Conservation (phyloP, 2,113 vertebrate species). For the Oriolus oriolus region DNA sequence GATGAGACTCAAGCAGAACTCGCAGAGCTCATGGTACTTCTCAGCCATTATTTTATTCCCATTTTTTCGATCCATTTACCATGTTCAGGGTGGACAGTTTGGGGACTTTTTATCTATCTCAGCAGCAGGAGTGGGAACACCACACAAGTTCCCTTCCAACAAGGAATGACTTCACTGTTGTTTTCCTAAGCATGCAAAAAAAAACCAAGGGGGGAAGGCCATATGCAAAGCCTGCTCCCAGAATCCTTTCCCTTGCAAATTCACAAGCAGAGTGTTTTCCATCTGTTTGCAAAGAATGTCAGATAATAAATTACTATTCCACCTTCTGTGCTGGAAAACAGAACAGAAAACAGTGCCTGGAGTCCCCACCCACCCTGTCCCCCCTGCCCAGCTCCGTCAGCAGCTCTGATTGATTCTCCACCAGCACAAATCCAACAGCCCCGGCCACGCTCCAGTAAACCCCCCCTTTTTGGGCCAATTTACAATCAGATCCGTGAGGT, state of each 20-base stretch:
- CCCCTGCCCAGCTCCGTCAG: background rate
- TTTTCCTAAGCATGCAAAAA: background rate
- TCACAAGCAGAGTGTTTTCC: constrained; percentile 2
- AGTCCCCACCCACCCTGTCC: background rate
- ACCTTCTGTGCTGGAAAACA: constrained; percentile 31
- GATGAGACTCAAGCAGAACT: background rate
- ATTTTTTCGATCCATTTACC: background rate
- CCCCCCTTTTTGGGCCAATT: background rate
- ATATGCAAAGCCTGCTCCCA: background rate
- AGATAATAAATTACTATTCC: constrained; percentile 35
- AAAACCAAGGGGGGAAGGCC: background rate
- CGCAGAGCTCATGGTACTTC: background rate
- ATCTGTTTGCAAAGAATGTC: constrained; percentile 37
- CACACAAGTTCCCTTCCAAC: background rate
- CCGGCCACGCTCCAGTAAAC: constrained; percentile 11
- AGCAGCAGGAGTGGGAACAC: background rate
- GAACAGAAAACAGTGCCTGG: background rate
- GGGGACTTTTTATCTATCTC: background rate
- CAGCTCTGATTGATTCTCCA: constrained; percentile 31
- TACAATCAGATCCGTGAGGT: background rate
- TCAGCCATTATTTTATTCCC: background rate
- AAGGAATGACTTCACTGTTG: background rate
- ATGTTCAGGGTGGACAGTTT: background rate
- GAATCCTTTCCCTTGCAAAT: background rate
- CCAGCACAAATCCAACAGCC: constrained; percentile 38